Conservation (phyloP, 1,140 invertebrate species). For the Melitaea cinxia region DNA sequence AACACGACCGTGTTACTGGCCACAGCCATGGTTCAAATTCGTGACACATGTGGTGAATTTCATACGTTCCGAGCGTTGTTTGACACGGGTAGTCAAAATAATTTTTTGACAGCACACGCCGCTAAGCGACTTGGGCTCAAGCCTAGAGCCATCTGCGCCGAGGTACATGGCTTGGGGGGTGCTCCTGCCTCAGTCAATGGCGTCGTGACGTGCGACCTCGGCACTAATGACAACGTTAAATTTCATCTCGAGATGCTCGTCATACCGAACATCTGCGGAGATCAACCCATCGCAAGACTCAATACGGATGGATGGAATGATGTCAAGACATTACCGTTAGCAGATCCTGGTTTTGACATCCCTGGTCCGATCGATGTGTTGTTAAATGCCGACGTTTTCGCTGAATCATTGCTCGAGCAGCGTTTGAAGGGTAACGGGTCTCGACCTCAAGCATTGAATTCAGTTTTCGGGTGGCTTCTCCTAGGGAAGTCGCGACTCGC, state of each 20-base stretch:
- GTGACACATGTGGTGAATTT: background rate
- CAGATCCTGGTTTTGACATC: constrained; percentile 34
- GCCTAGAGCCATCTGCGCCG: background rate
- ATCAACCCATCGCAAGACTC: constrained; percentile 38
- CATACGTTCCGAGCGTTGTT: background rate
- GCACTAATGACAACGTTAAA: background rate
- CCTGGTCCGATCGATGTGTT: constrained; percentile 37
- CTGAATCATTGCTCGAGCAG: background rate
- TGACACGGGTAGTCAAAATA: background rate
- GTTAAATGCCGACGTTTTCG: constrained; percentile 33
- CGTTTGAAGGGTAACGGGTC: too few relatives aligned
- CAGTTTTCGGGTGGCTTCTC: background rate
- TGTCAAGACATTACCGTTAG: constrained; percentile 26
- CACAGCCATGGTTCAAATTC: background rate
- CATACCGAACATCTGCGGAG: constrained; percentile 33
- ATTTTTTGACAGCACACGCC: background rate
- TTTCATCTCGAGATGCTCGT: constrained; percentile 20
- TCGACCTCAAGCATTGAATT: background rate
- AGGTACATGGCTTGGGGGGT: background rate
- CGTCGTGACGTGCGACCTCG: background rate
- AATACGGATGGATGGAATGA: constrained; percentile 31
- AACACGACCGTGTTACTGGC: background rate
- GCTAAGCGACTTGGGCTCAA: background rate
- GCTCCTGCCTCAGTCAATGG: background rate
- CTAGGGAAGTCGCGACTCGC: background rate